Conservation (phyloP, 2,113 vertebrate genomes). For the Chaetura pelagica region DNA sequence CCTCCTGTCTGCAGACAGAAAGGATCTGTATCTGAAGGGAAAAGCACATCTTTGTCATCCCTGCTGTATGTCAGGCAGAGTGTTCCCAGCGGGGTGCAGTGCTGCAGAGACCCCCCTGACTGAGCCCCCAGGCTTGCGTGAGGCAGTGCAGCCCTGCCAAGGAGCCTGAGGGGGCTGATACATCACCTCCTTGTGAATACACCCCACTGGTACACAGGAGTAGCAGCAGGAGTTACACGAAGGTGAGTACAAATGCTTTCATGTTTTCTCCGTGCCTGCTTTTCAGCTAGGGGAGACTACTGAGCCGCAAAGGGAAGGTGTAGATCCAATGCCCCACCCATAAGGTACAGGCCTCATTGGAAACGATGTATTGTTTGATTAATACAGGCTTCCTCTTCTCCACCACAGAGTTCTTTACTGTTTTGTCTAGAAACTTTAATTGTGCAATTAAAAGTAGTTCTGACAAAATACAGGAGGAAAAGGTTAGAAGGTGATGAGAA, state of each 20-base stretch:
- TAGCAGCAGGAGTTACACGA: background rate
- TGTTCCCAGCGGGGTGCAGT: rapidly evolving
- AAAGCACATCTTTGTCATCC: rapidly evolving
- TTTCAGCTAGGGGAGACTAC: background rate
- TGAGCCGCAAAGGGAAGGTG: background rate
- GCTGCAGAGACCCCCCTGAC: background rate
- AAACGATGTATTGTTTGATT: background rate
- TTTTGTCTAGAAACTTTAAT: background rate
- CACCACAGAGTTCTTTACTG: background rate
- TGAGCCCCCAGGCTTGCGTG: rapidly evolving
- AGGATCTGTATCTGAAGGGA: background rate
- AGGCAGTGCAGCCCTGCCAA: rapidly evolving
- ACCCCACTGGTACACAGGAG: background rate
- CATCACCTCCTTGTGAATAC: background rate
- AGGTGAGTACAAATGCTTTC: background rate
- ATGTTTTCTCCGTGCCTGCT: background rate
- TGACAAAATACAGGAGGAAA: background rate
- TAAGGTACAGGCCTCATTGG: background rate
- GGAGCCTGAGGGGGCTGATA: rapidly evolving
- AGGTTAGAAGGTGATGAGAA: background rate
- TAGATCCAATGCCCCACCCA: rapidly evolving
- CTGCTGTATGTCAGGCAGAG: rapidly evolving
- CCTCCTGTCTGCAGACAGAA: rapidly evolving
- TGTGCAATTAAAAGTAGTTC: background rate
- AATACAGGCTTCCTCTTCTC: background rate